phyloP scores from a whole-genome alignment of 2,888 invertebrate genomes.

The Calliphora vomitoria region DNA sequence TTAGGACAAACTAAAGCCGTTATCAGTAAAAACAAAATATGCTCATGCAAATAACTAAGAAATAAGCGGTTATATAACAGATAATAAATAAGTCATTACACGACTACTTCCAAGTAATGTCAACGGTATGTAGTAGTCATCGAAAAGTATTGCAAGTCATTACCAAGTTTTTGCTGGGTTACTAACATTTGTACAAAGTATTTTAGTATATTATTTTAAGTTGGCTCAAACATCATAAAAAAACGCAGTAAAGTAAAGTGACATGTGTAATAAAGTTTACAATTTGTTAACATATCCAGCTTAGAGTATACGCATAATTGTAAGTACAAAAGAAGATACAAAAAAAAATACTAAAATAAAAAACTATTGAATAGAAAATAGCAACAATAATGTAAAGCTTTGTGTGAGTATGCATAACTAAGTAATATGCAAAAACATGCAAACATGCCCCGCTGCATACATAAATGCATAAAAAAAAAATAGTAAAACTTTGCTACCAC shows the following conservation, averaged over 20 bases:
- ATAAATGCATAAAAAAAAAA: slow-evolving; percentile 18
- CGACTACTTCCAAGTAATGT: no score
- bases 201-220: slow-evolving; percentile 5
- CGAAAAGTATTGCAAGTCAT: no score
- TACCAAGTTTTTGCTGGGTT: no score
- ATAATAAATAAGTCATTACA: no score
- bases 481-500: slow-evolving; percentile 38
- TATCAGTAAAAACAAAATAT: no score
- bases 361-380: slow-evolving; percentile 5
- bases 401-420: slow-evolving; percentile 37
- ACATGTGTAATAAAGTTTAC: slow-evolving; percentile 71
- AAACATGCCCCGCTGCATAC: slow-evolving; percentile 34
- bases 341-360: background rate
- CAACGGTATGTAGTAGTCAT: no score
- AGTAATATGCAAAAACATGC: slow-evolving; percentile 15
- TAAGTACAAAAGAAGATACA: slow-evolving; percentile 39
- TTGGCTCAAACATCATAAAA: slow-evolving; percentile 14
- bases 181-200: slow-evolving; percentile 2
- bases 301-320: slow-evolving; percentile 72
- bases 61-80: no score
- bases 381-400: background rate
- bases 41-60: no score
- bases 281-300: slow-evolving; percentile 73
- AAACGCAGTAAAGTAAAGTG: slow-evolving; percentile 8
- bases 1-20: no score